phyloP scores from a whole-genome alignment of 2,888 invertebrate species.

The Xylocampa areola region DNA sequence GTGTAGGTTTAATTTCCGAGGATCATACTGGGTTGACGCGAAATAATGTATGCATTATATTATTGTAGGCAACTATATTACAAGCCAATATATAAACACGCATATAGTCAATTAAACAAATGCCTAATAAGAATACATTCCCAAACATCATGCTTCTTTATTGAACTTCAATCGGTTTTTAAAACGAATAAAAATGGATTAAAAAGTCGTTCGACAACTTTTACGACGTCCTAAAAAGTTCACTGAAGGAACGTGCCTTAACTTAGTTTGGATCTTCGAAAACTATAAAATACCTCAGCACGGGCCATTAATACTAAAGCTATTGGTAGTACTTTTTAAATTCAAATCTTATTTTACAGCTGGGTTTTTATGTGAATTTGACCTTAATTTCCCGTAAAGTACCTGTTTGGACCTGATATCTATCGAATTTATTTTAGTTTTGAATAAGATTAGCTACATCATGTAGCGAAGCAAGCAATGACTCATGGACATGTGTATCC shows the following conservation, averaged over 20 bases:
- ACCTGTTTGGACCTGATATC: neutral
- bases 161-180: constrained; percentile 57
- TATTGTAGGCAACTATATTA: no score
- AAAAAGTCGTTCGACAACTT: constrained; percentile 64
- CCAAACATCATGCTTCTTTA: constrained; percentile 35
- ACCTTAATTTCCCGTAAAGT: constrained; percentile 1
- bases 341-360: constrained; percentile 36
- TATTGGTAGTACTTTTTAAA: constrained; percentile 35
- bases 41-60: constrained; percentile 5
- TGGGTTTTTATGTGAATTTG: constrained; percentile 9
- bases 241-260: constrained; percentile 53
- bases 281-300: constrained; percentile 59
- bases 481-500: no score
- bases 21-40: constrained; percentile 16
- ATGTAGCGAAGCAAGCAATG: no score
- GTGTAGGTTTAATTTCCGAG: constrained; percentile 31
- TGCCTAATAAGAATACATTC: constrained; percentile 31
- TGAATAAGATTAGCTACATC: no score
- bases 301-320: constrained; percentile 48
- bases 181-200: constrained; percentile 64
- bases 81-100: no score
- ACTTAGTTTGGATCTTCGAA: constrained; percentile 49
- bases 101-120: constrained; percentile 18
- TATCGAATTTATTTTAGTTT: no score
- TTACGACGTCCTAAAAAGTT: constrained; percentile 64